Conservation (phyloP, 2,888 invertebrate species). For the Thereva unica region DNA sequence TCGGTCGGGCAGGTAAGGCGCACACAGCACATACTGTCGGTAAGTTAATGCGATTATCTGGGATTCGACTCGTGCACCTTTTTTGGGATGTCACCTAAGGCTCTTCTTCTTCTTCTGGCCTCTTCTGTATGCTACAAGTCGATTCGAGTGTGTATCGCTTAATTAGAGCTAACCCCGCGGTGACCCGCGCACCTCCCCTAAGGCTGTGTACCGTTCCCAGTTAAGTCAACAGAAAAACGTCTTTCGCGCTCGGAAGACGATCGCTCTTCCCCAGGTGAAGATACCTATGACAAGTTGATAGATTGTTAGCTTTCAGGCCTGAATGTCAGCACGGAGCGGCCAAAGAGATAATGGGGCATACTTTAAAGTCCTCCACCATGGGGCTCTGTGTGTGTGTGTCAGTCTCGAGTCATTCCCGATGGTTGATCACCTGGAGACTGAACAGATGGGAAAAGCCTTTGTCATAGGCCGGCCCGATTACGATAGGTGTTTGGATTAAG, state of each 20-base stretch:
- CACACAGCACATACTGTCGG: neutral
- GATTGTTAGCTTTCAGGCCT: conserved; percentile 31
- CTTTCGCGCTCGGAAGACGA: neutral
- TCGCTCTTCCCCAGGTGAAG: conserved; percentile 5
- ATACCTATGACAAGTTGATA: conserved; percentile 34
- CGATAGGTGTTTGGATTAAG: conserved; percentile 29
- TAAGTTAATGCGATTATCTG: conserved; percentile 28
- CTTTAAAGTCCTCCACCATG: conserved; percentile 17
- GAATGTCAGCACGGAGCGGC: conserved; percentile 20
- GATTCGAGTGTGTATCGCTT: too few relatives aligned
- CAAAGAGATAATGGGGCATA: conserved; percentile 19
- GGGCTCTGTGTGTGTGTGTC: conserved; percentile 27
- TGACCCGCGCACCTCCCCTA: conserved; percentile 15
- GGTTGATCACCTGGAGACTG: conserved; percentile 26
- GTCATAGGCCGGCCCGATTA: conserved; percentile 24
- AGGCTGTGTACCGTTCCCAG: conserved; percentile 8
- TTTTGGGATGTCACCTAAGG: conserved; percentile 29
- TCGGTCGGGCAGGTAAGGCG: conserved; percentile 8
- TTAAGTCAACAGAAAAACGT: neutral
- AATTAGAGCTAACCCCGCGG: too few relatives aligned
- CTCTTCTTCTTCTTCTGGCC: conserved; percentile 19
- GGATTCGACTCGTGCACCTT: conserved; percentile 17
- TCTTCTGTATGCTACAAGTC: neutral
- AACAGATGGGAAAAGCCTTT: conserved; percentile 12
- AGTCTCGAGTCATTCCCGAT: conserved; percentile 30